phyloP scores from a whole-genome alignment of 2,888 invertebrate genomes.

The Lycophotia porphyrea region DNA sequence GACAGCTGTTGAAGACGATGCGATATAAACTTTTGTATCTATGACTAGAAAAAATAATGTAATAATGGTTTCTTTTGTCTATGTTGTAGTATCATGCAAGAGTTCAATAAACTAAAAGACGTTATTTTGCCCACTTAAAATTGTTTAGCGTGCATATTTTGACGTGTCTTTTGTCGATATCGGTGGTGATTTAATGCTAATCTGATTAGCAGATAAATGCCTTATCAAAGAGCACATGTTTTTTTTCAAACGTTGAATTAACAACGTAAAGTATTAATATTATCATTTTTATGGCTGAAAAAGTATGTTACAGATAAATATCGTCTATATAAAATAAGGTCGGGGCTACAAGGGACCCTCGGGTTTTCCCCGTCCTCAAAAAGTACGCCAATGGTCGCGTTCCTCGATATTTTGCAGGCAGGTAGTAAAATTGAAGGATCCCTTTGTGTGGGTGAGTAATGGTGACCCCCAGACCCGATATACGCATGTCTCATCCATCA shows the following conservation, averaged over 20 bases:
- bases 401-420: conserved; percentile 33
- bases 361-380: conserved; percentile 26
- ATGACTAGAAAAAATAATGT: conserved; percentile 18
- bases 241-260: background rate
- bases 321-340: background rate
- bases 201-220: conserved; percentile 9
- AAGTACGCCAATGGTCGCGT: conserved; percentile 3
- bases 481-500: conserved; percentile 12
- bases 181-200: background rate
- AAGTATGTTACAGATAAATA: conserved; percentile 29
- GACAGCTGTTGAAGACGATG: conserved; percentile 41
- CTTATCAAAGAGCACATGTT: conserved; percentile 14
- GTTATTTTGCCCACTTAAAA: conserved; percentile 12
- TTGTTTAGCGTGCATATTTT: conserved; percentile 4
- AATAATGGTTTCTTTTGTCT: conserved; percentile 24
- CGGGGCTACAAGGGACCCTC: too few species aligned
- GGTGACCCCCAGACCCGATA: conserved; percentile 1
- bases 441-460: conserved; percentile 35
- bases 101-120: conserved; percentile 51
- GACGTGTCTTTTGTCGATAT: conserved; percentile 1
- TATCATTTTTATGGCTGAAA: conserved; percentile 23
- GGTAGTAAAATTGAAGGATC: conserved; percentile 13
- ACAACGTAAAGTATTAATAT: background rate
- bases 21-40: conserved; percentile 21
- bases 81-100: conserved; percentile 34